These are phyloP conservation scores for Sebastes vulpes DNA, from an alignment of 2,797 vertebrate genomes.

Conservation along the genomic window DNA sequence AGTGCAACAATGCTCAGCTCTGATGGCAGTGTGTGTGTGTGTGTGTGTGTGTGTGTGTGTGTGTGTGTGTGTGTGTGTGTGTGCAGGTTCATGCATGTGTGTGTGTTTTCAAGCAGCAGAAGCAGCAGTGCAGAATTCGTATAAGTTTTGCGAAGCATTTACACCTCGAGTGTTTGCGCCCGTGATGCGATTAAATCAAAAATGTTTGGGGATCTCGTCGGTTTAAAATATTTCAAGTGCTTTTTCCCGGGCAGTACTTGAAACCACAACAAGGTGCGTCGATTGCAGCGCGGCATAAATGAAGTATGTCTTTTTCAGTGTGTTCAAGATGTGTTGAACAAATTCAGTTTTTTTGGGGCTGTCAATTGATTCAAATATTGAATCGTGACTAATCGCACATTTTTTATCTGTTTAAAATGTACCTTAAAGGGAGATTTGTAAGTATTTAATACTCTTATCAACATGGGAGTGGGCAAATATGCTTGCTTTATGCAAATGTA, in stretches of 20 bases:
- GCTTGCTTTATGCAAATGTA: too few species aligned
- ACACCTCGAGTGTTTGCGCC: conserved; percentile 25
- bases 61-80: neutral
- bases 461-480: too few species aligned
- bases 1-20: conserved; percentile 30
- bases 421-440: too few species aligned
- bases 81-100: neutral
- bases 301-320: neutral
- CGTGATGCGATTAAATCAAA: conserved; percentile 36
- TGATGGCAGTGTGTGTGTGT: neutral
- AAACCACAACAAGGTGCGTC: conserved; percentile 27
- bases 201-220: conserved; percentile 18
- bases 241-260: conserved; percentile 2
- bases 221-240: conserved; percentile 24
- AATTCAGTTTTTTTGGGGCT: neutral
- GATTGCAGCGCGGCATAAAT: neutral
- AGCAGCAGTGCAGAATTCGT: neutral
- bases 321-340: conserved; percentile 19
- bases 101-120: conserved; percentile 2
- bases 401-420: too few species aligned
- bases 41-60: neutral
- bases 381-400: too few species aligned
- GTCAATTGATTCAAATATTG: too few species aligned
- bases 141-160: conserved; percentile 24
- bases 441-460: too few species aligned